These are phyloP conservation scores for Cephus runcator DNA, from an alignment of 2,888 invertebrate species.

Conservation along the genomic window DNA sequence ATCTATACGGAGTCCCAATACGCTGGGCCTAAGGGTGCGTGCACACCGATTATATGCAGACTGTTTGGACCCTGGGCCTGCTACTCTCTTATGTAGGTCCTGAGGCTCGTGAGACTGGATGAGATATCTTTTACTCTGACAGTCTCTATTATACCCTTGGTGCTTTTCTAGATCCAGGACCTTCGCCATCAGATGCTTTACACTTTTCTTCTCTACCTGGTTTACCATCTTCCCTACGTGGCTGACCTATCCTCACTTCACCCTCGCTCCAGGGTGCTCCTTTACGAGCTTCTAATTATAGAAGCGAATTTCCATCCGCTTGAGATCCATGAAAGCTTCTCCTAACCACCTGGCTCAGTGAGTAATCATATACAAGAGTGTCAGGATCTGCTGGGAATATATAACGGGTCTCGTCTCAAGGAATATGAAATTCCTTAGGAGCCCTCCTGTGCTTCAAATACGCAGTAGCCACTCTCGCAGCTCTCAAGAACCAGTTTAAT, in stretches of 20 bases:
- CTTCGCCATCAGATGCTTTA: neutral
- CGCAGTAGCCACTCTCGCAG: neutral
- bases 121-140: neutral
- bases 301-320: neutral
- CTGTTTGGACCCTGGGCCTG: neutral
- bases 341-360: neutral
- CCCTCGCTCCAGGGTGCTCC: neutral
- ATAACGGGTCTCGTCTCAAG: neutral
- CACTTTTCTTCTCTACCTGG: neutral
- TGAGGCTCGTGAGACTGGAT: neutral
- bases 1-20: conserved; percentile 46
- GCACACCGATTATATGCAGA: conserved; percentile 37
- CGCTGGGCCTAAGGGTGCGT: conserved; percentile 50
- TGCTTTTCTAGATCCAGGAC: neutral
- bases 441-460: neutral
- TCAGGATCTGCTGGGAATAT: neutral
- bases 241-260: neutral
- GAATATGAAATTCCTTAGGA: neutral
- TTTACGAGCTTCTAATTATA: neutral
- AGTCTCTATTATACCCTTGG: neutral
- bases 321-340: neutral
- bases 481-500: conserved; percentile 28
- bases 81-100: neutral
- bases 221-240: neutral
- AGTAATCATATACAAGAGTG: neutral